Evolutionary conservation across 2,797 vertebrate genomes (phyloP).

Genomic region (Pogonophryne albipinna): DNA sequence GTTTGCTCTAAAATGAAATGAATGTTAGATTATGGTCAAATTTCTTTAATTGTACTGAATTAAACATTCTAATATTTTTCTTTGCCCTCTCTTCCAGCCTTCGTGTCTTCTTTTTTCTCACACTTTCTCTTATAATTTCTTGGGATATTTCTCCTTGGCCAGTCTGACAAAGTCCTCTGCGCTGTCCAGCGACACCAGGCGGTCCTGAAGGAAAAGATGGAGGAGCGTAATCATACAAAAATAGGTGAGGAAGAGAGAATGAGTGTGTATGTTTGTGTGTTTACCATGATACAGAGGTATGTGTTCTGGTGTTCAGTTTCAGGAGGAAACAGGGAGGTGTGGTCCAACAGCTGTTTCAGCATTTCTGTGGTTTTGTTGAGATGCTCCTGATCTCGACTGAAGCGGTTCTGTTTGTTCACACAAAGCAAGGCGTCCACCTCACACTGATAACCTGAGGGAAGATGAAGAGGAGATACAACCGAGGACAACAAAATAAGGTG

Average conservation of each 20-base stretch:
- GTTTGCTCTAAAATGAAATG: not conserved
- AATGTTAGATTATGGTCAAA: not conserved
- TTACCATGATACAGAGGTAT: constrained; percentile 93
- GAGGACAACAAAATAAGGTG: not conserved
- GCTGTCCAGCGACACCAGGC: constrained; percentile 91
- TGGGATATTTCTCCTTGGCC: constrained; percentile 87
- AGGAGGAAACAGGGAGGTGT: constrained; percentile 89
- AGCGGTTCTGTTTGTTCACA: constrained; percentile 87
- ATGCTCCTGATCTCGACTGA: constrained; percentile 87
- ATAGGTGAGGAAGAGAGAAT: not conserved
- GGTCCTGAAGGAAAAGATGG: constrained; percentile 81
- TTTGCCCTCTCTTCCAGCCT: not conserved
- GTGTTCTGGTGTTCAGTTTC: constrained; percentile 86
- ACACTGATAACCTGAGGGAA: constrained; percentile 89
- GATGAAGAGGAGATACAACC: not conserved
- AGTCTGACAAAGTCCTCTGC: constrained; percentile 91
- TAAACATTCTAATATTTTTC: not conserved
- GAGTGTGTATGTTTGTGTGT: constrained; percentile 23
- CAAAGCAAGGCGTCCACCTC: constrained; percentile 91
- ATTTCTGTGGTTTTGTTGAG: constrained; percentile 86
- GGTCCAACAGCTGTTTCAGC: constrained; percentile 87
- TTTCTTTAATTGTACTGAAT: not conserved
- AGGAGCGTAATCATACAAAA: not conserved
- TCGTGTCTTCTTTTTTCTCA: not conserved
- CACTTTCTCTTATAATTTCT: constrained; percentile 55